phyloP scores from a whole-genome alignment of 2,888 invertebrate genomes.

The Hedya salicella region DNA sequence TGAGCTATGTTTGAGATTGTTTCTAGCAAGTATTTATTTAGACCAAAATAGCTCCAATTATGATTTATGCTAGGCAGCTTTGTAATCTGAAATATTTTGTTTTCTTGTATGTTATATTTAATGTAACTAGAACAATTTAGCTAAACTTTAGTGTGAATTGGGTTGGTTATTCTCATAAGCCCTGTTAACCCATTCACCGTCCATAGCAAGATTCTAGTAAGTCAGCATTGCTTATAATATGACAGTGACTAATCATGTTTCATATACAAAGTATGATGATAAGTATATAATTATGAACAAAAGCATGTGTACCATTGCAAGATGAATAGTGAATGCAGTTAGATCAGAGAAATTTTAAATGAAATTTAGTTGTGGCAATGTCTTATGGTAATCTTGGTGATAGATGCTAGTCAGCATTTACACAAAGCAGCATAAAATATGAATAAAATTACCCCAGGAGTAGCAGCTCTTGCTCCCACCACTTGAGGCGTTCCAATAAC shows the following conservation, averaged over 20 bases:
- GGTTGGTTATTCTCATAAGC: constrained; percentile 20
- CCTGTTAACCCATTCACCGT: constrained; percentile 25
- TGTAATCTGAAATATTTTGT: not conserved
- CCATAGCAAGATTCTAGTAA: constrained; percentile 1
- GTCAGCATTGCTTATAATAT: constrained; percentile 4
- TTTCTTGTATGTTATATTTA: not conserved
- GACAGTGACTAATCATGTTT: constrained; percentile 15
- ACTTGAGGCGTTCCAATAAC: constrained; percentile 93
- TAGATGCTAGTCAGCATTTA: constrained; percentile 34
- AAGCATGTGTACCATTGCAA: constrained; percentile 46
- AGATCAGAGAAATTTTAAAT: constrained; percentile 24
- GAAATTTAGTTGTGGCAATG: constrained; percentile 37
- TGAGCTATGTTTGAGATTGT: too few relatives aligned
- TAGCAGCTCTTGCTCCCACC: constrained; percentile 91
- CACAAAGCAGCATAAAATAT: constrained; percentile 35
- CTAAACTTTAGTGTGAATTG: constrained; percentile 1
- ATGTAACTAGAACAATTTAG: not conserved
- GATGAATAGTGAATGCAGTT: constrained; percentile 31
- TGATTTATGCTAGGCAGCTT: not conserved
- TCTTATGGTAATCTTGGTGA: constrained; percentile 23
- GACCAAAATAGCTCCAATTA: not conserved
- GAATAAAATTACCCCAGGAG: constrained; percentile 88
- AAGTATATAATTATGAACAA: constrained; percentile 41
- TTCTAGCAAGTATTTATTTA: not conserved
- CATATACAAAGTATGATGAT: constrained; percentile 6